phyloP scores from a whole-genome alignment of 2,888 invertebrate genomes.

The Drosophila kuntzei region DNA sequence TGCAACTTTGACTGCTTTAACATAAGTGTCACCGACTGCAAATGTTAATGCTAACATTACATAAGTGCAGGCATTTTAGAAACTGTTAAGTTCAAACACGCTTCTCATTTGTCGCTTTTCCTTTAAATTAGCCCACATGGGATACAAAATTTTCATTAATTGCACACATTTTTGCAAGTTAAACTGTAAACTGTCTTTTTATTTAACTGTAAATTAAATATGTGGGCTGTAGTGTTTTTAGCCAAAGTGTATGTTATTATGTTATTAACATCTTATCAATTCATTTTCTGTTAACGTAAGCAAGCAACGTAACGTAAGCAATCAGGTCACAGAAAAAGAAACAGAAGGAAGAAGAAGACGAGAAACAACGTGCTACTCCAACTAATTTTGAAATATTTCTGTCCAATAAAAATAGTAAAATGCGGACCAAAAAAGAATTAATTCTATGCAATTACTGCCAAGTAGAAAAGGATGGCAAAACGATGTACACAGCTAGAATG shows the following conservation, averaged over 20 bases:
- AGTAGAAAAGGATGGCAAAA: constrained; percentile 22
- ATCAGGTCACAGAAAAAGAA: not conserved
- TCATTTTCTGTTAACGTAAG: not conserved
- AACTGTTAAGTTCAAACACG: constrained; percentile 1
- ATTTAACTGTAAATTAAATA: not conserved
- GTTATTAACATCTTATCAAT: constrained; percentile 13
- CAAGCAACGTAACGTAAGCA: not conserved
- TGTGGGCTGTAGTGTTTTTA: too few species aligned
- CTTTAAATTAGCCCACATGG: not conserved
- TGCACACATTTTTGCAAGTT: not conserved
- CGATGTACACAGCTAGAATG: constrained; percentile 40
- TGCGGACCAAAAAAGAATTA: constrained; percentile 24
- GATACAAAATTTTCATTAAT: not conserved
- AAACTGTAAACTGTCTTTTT: not conserved
- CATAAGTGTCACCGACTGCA: not conserved
- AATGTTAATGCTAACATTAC: not conserved
- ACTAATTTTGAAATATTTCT: not conserved
- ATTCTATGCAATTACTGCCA: constrained; percentile 51
- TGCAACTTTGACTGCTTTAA: not conserved
- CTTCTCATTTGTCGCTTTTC: not conserved
- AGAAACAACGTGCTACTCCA: constrained; percentile 26
- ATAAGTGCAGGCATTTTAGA: not conserved
- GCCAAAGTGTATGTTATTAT: not conserved
- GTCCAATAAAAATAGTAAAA: constrained; percentile 8
- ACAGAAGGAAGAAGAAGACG: constrained; percentile 15